phyloP scores from a whole-genome alignment of 1,140 invertebrate species.

The Ips nitidus region DNA sequence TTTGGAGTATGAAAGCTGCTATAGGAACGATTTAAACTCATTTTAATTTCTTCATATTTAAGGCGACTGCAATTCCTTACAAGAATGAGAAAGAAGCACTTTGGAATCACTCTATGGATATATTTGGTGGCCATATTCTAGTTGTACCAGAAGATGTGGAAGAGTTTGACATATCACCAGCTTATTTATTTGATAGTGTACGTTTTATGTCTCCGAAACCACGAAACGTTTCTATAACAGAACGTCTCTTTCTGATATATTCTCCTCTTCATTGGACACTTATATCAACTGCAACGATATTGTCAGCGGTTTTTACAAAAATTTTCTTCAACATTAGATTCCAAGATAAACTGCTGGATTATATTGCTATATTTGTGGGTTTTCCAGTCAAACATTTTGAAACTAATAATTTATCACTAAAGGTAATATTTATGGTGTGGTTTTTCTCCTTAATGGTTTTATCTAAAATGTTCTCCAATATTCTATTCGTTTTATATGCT shows the following conservation, averaged over 20 bases:
- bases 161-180: constrained; percentile 1
- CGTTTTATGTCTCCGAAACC: constrained; percentile 8
- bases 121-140: constrained; percentile 11
- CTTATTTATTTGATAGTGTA: constrained; percentile 7
- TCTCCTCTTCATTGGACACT: not conserved
- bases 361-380: not conserved
- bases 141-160: not conserved
- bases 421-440: not conserved
- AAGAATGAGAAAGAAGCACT: not conserved
- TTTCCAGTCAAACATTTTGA: not conserved
- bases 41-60: not conserved
- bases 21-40: no score
- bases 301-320: not conserved
- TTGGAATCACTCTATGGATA: not conserved
- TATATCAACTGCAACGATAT: not conserved
- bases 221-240: not conserved
- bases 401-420: not conserved
- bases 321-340: not conserved
- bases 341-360: not conserved
- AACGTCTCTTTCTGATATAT: not conserved
- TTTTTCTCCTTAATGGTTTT: constrained; percentile 5
- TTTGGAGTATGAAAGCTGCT: constrained; percentile 2
- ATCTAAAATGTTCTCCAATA: not conserved
- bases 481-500: not conserved
- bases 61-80: constrained; percentile 13